Percentiles rank a stretch among this genome's conserved stretches.
phyloP scores from a whole-genome alignment of 2,797 vertebrate species.

The Spheniscus humboldti region DNA sequence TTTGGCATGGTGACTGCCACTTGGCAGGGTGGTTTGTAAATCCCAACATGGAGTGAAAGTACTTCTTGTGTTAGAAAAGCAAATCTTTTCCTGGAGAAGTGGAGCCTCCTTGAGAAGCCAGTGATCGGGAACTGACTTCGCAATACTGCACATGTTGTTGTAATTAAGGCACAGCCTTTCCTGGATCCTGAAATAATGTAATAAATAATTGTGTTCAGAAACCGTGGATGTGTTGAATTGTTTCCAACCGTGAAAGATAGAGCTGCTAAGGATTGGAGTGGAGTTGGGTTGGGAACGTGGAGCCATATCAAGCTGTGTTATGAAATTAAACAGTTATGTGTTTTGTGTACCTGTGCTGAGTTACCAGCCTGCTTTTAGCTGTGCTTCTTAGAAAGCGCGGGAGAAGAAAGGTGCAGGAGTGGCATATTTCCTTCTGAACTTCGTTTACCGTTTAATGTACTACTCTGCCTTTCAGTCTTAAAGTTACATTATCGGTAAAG shows the following conservation, averaged over 20 bases:
- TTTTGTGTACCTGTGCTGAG: neutral
- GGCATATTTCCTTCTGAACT: neutral
- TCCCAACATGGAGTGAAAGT: neutral
- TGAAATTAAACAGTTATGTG: neutral
- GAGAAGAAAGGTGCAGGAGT: neutral
- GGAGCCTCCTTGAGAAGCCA: neutral
- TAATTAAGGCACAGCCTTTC: slow-evolving; percentile 39
- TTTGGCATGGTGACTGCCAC: neutral
- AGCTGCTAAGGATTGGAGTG: neutral
- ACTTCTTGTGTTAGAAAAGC: neutral
- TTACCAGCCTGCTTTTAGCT: neutral
- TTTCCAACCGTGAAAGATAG: neutral
- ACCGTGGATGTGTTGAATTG: neutral
- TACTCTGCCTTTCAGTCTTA: neutral
- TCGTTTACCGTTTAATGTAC: neutral
- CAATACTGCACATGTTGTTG: neutral
- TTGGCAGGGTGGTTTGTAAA: neutral
- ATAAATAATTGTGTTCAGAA: neutral
- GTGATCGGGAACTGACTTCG: neutral
- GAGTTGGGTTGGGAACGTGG: neutral
- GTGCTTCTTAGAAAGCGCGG: neutral
- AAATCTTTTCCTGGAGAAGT: neutral
- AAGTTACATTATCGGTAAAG: neutral
- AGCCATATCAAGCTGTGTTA: neutral
- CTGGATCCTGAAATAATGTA: neutral